Evolutionary conservation across 2,113 vertebrate genomes (phyloP).

Genomic region (Leptobrachium ailaonicum): DNA sequence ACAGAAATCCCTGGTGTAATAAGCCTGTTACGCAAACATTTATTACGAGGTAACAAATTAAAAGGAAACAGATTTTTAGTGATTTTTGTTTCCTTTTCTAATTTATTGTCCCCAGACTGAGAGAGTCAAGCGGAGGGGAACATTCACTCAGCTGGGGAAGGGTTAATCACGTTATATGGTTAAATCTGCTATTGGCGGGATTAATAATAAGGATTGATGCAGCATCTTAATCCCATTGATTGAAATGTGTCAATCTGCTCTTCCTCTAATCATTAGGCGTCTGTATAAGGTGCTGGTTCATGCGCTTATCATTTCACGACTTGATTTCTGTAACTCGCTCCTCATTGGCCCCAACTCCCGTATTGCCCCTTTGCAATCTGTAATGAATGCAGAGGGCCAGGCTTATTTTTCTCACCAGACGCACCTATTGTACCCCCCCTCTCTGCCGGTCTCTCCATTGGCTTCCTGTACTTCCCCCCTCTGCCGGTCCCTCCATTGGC

Average conservation of each 20-base stretch:
- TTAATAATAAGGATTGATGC: not conserved
- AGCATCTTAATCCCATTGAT: not conserved
- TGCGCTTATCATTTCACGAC: no score
- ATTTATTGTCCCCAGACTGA: not conserved
- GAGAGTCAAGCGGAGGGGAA: not conserved
- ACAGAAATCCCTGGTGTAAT: slow-evolving; percentile 15
- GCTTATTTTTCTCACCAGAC: no score
- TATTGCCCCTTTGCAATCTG: no score
- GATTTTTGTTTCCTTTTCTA: slow-evolving; percentile 9
- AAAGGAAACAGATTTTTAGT: slow-evolving; percentile 35
- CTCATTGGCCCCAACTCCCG: no score
- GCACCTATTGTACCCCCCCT: no score
- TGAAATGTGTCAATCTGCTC: not conserved
- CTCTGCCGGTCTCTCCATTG: no score
- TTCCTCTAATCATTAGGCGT: not conserved
- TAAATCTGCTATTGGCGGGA: not conserved
- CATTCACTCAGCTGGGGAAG: slow-evolving; percentile 16
- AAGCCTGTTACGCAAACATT: slow-evolving; percentile 43
- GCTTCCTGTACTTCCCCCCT: no score
- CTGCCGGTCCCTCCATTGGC: no score
- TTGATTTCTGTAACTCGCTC: no score
- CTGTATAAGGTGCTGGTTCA: not conserved
- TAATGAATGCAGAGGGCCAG: no score
- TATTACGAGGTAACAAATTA: slow-evolving; percentile 27
- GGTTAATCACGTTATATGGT: slow-evolving; percentile 38